Conservation (phyloP, 1,140 invertebrate species). For the Apis florea region DNA sequence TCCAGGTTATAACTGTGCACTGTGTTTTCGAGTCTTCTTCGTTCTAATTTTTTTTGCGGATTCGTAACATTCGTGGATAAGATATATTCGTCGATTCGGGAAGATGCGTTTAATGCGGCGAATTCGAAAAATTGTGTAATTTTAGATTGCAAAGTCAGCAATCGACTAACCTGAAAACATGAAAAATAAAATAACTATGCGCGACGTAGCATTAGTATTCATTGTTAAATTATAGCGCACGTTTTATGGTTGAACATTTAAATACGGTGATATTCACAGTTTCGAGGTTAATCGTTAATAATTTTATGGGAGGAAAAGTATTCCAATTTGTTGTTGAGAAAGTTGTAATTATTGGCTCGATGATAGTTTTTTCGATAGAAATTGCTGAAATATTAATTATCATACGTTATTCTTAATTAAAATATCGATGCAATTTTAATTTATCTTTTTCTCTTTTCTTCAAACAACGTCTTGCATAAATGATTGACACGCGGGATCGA, state of each 20-base stretch:
- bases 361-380: neutral
- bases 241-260: neutral
- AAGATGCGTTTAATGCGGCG: neutral
- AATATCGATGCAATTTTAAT: neutral
- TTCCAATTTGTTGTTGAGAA: neutral
- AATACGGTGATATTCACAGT: neutral
- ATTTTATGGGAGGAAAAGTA: neutral
- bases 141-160: conserved; percentile 4
- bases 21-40: too few relatives aligned
- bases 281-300: neutral
- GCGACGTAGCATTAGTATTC: neutral
- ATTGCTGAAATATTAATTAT: neutral
- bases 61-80: neutral
- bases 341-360: neutral
- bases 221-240: neutral
- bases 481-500: neutral
- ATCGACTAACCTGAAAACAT: conserved; percentile 15
- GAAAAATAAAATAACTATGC: neutral
- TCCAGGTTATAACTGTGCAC: neutral
- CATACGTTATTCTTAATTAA: neutral
- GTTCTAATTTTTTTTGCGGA: neutral
- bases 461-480: neutral
- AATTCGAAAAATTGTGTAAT: conserved; percentile 3
- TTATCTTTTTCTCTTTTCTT: neutral
- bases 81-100: neutral